Conservation (phyloP, 2,888 invertebrate genomes). For the Nasonovia ribisnigri region DNA sequence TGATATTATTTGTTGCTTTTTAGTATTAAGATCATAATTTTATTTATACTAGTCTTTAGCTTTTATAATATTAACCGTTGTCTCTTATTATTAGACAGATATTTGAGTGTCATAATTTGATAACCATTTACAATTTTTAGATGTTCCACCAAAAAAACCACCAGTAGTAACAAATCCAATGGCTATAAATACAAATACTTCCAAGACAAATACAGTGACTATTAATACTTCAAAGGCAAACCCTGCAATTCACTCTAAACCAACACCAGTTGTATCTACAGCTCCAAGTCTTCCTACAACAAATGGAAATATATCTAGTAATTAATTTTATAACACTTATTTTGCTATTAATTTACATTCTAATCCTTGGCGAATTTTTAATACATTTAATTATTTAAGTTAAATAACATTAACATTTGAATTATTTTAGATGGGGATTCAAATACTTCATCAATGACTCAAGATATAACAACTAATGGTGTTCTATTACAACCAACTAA, state of each 20-base stretch:
- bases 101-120: background rate
- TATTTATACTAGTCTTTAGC: background rate
- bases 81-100: background rate
- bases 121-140: constrained; percentile 33
- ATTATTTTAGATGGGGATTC: constrained; percentile 56
- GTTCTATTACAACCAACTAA: constrained; percentile 36
- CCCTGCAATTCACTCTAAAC: constrained; percentile 42
- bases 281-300: constrained; percentile 56
- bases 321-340: background rate
- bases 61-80: background rate
- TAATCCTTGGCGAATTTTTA: background rate
- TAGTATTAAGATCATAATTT: background rate
- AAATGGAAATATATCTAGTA: constrained; percentile 64
- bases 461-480: constrained; percentile 61
- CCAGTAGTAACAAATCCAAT: constrained; percentile 41
- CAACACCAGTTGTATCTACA: constrained; percentile 46
- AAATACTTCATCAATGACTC: constrained; percentile 43
- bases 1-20: background rate
- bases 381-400: background rate
- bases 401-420: background rate
- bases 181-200: constrained; percentile 33
- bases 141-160: constrained; percentile 52
- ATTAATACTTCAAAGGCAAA: constrained; percentile 28
- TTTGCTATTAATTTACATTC: background rate
- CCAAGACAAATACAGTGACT: constrained; percentile 31